phyloP scores from a whole-genome alignment of 2,888 invertebrate genomes.

The Prostheceraeus crozeri region DNA sequence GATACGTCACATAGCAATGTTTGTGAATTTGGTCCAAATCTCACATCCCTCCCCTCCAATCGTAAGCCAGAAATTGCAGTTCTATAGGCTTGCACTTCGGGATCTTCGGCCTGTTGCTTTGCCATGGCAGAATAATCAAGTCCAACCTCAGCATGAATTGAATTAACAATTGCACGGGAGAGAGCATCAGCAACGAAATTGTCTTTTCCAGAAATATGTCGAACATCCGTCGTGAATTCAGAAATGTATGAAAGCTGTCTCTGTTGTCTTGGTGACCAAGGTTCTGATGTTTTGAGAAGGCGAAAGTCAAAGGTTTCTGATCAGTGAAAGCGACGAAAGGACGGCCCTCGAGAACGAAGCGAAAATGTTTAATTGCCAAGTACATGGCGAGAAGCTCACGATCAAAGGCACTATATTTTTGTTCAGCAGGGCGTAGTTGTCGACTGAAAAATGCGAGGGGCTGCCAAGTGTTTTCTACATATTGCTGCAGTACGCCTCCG shows the following conservation, averaged over 20 bases:
- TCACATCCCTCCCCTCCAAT: constrained; percentile 18
- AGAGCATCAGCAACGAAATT: constrained; percentile 30
- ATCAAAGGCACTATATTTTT: constrained; percentile 28
- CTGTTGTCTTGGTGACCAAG: constrained; percentile 11
- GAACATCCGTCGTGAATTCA: constrained; percentile 11
- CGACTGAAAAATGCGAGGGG: no score
- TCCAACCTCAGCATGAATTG: neutral
- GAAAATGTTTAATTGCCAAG: constrained; percentile 38
- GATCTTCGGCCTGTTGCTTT: neutral
- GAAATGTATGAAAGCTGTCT: constrained; percentile 8
- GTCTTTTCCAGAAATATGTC: constrained; percentile 12
- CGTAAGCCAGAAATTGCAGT: neutral
- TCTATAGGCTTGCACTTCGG: neutral
- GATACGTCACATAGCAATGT: constrained; percentile 29
- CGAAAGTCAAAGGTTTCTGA: constrained; percentile 45
- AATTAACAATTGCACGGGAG: constrained; percentile 19
- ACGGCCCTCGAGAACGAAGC: constrained; percentile 47
- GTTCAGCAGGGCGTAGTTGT: no score
- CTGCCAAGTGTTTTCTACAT: no score
- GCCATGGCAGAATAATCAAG: neutral
- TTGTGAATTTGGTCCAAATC: neutral
- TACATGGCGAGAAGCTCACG: constrained; percentile 28
- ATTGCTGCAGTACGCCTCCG: no score
- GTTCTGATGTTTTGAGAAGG: constrained; percentile 46
- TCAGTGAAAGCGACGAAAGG: constrained; percentile 46